phyloP scores from a whole-genome alignment of 2,797 vertebrate genomes.

The Chelon labrosus region DNA sequence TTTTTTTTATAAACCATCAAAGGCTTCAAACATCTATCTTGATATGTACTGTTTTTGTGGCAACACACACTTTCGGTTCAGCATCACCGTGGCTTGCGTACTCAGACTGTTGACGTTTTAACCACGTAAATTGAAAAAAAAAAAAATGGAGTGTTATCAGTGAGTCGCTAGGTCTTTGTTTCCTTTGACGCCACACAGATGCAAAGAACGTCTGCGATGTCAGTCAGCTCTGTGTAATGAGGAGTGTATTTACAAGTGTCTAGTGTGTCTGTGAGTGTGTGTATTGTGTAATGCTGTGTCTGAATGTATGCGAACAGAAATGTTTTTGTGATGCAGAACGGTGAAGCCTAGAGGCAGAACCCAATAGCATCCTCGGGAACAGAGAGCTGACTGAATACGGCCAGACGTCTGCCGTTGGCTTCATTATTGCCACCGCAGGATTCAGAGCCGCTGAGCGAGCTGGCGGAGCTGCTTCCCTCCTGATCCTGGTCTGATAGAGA shows the following conservation, averaged over 20 bases:
- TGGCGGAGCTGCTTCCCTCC: conserved; percentile 85
- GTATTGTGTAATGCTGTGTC: conserved; percentile 15
- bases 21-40: conserved; percentile 15
- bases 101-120: conserved; percentile 5
- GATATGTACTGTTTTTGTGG: conserved; percentile 41
- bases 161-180: conserved; percentile 37
- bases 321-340: conserved; percentile 10
- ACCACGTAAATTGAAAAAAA: conserved; percentile 24
- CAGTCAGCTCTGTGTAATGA: conserved; percentile 10
- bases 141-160: conserved; percentile 10
- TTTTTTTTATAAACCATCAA: conserved; percentile 42
- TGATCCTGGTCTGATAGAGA: conserved; percentile 88
- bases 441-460: conserved; percentile 87
- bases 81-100: conserved; percentile 21
- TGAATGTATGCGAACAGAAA: conserved; percentile 15
- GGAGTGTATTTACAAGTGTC: conserved; percentile 14
- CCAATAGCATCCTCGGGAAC: conserved; percentile 82
- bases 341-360: conserved; percentile 71
- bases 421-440: conserved; percentile 75
- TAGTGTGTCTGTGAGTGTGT: not conserved
- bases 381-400: conserved; percentile 91
- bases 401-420: conserved; percentile 78
- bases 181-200: conserved; percentile 26
- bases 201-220: conserved; percentile 18
- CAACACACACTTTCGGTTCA: conserved; percentile 21